Evolutionary conservation across 2,797 vertebrate genomes (phyloP).

Genomic region (Neoniphon sammara): DNA sequence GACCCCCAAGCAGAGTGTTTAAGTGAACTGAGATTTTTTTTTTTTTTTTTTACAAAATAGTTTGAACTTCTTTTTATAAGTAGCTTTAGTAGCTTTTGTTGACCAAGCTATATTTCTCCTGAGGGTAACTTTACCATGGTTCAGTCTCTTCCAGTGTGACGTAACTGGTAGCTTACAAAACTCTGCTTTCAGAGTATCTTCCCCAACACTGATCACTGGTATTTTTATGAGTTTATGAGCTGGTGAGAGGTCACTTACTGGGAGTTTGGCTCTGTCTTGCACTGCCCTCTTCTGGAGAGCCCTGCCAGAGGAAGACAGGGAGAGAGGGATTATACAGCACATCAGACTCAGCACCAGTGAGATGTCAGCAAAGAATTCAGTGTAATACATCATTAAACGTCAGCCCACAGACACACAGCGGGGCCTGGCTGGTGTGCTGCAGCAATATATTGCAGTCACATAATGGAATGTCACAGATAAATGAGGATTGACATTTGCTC

Average conservation of each 20-base stretch:
- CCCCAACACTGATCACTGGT: background rate
- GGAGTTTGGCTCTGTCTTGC: conserved; percentile 56
- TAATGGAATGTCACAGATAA: background rate
- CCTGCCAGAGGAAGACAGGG: conserved; percentile 64
- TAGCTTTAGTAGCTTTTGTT: too few relatives aligned
- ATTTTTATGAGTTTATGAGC: background rate
- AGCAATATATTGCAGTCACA: background rate
- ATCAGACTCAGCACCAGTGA: background rate
- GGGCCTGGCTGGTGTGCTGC: background rate
- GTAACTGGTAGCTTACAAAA: too few relatives aligned
- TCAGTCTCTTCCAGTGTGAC: too few relatives aligned
- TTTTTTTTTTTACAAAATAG: too few relatives aligned
- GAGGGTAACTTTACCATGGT: too few relatives aligned
- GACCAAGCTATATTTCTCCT: too few relatives aligned
- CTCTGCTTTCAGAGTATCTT: too few relatives aligned
- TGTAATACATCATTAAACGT: conserved; percentile 4
- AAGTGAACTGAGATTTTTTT: too few relatives aligned
- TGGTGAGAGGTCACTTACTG: conserved; percentile 69
- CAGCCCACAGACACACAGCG: background rate
- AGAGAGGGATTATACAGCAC: conserved; percentile 4
- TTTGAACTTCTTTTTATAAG: too few relatives aligned
- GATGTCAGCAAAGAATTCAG: background rate
- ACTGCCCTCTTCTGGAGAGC: conserved; percentile 85
- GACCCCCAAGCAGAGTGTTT: too few relatives aligned
- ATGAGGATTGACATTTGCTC: background rate